A percentile compares a stretch with the other conserved stretches of the same genome.
These are phyloP conservation scores for Ectropis grisescens DNA, from an alignment of 1,140 invertebrate species.

Conservation along the genomic window DNA sequence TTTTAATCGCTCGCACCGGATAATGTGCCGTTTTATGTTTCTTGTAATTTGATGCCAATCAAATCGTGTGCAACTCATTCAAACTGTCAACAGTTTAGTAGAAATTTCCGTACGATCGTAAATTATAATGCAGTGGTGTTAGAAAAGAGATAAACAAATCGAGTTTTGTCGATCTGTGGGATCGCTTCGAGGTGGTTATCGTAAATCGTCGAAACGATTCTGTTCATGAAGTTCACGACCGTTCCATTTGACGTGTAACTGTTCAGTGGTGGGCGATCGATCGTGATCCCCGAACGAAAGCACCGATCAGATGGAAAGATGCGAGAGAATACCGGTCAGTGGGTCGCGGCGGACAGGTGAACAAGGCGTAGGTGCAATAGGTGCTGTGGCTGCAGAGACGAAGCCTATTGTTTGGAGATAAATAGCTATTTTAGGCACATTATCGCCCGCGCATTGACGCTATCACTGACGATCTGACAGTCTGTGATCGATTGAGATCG, in stretches of 20 bases:
- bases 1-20: constrained; percentile 37
- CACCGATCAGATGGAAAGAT: constrained; percentile 16
- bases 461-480: constrained; percentile 23
- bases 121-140: no score
- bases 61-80: constrained; percentile 16
- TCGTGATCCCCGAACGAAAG: constrained; percentile 12
- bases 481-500: constrained; percentile 15
- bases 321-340: constrained; percentile 31
- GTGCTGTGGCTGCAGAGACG: constrained; percentile 10
- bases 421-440: constrained; percentile 4
- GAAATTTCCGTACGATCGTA: no score
- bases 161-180: no score
- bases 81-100: constrained; percentile 5
- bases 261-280: constrained; percentile 19
- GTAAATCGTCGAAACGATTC: constrained; percentile 4
- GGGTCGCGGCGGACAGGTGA: constrained; percentile 29
- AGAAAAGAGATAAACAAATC: no score
- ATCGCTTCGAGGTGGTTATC: background rate
- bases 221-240: constrained; percentile 16
- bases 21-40: constrained; percentile 27
- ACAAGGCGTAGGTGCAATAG: constrained; percentile 14
- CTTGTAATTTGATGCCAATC: constrained; percentile 21
- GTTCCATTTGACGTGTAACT: constrained; percentile 14
- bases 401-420: constrained; percentile 6
- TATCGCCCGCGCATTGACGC: constrained; percentile 5